These are phyloP conservation scores for Brachypteracias leptosomus DNA, from an alignment of 2,113 vertebrate species.

Conservation along the genomic window DNA sequence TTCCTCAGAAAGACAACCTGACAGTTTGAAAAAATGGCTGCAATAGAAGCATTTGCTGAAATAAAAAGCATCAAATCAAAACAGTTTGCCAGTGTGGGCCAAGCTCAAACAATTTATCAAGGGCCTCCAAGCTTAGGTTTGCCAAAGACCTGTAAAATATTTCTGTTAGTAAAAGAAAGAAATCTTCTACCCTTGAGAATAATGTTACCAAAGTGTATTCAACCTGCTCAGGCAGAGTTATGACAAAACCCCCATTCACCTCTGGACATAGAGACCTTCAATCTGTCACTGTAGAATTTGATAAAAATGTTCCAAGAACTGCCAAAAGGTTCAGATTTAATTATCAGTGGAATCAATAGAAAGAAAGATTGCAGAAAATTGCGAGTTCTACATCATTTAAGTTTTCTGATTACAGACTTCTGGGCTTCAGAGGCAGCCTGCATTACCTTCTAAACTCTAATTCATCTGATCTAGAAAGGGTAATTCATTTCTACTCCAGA, in stretches of 20 bases:
- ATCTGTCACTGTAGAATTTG: neutral
- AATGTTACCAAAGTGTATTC: neutral
- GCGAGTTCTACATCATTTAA: neutral
- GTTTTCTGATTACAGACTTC: conserved; percentile 10
- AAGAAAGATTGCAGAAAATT: conserved; percentile 38
- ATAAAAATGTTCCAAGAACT: neutral
- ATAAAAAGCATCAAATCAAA: neutral
- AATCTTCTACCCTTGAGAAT: neutral
- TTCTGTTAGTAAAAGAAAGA: neutral
- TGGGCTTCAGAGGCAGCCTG: neutral
- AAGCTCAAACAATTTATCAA: neutral
- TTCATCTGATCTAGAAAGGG: neutral
- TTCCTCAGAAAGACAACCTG: neutral
- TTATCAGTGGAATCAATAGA: neutral
- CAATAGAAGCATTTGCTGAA: neutral
- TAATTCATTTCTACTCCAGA: neutral
- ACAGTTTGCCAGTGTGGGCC: neutral
- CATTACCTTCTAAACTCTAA: neutral
- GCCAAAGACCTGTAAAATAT: neutral
- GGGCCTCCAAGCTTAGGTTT: neutral
- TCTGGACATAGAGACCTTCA: neutral
- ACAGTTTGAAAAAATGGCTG: neutral
- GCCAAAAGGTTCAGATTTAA: conserved; percentile 14
- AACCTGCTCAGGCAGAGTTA: neutral
- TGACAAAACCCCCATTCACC: neutral